Conservation (phyloP, 2,888 invertebrate genomes). For the Rhagonycha fulva region DNA sequence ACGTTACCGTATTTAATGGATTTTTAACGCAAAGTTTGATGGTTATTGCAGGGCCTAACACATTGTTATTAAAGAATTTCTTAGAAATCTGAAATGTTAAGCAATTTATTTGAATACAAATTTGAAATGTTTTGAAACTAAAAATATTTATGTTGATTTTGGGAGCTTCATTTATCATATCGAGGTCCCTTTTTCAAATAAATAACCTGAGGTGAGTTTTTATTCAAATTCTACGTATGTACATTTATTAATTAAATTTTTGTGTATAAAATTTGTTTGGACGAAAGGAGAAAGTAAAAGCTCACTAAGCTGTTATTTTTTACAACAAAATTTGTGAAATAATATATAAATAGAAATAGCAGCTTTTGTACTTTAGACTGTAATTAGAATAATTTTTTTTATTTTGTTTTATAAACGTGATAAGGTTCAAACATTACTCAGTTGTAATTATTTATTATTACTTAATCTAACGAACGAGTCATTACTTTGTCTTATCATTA, state of each 20-base stretch:
- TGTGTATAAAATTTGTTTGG: conserved; percentile 6
- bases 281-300: conserved; percentile 5
- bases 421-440: conserved; percentile 34
- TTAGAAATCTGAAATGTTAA: background rate
- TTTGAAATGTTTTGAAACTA: background rate
- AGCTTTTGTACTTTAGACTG: conserved; percentile 47
- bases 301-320: conserved; percentile 11
- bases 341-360: conserved; percentile 42
- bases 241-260: conserved; percentile 2
- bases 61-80: background rate
- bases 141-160: background rate
- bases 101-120: background rate
- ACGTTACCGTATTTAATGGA: too few relatives aligned
- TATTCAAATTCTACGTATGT: background rate
- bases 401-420: conserved; percentile 40
- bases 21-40: too few relatives aligned
- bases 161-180: background rate
- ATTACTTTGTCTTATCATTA: background rate
- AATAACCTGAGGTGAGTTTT: conserved; percentile 8
- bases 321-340: conserved; percentile 28
- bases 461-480: background rate
- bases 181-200: background rate
- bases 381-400: conserved; percentile 39
- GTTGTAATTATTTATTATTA: conserved; percentile 36
- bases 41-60: background rate